These are phyloP conservation scores for Pitangus sulphuratus DNA, from an alignment of 2,797 vertebrate species.

Conservation along the genomic window DNA sequence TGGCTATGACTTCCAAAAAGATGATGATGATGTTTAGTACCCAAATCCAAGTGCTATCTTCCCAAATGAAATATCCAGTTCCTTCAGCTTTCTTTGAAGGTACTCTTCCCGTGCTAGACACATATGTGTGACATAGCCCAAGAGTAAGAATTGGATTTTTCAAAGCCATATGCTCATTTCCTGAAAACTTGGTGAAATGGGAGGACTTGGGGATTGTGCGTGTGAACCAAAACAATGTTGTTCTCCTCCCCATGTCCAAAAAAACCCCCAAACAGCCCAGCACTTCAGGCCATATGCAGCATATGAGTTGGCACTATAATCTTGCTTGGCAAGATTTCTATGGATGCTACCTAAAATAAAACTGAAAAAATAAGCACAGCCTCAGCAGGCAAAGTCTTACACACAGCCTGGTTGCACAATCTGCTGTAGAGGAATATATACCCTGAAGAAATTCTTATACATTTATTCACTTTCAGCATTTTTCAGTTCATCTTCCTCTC, in stretches of 20 bases:
- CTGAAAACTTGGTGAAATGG: not conserved
- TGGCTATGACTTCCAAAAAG: not conserved
- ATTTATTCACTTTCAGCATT: not conserved
- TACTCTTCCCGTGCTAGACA: not conserved
- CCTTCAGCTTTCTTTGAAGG: constrained; percentile 2
- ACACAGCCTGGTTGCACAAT: not conserved
- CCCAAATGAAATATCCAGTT: not conserved
- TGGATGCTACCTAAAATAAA: constrained; percentile 14
- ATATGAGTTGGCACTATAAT: not conserved
- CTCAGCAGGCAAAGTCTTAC: not conserved
- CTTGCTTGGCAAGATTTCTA: not conserved
- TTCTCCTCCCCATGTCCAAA: not conserved
- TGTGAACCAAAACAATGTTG: not conserved
- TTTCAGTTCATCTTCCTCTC: not conserved
- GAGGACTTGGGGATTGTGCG: accelerated
- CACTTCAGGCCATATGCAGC: not conserved
- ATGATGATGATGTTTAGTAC: not conserved
- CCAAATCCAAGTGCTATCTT: not conserved
- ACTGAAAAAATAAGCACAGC: not conserved
- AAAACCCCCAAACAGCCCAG: not conserved
- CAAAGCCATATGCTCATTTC: constrained; percentile 19
- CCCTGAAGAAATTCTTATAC: not conserved
- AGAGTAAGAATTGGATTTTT: not conserved
- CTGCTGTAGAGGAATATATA: not conserved
- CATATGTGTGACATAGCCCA: not conserved